Conservation (phyloP, 2,888 invertebrate species). For the Julus scanicus region DNA sequence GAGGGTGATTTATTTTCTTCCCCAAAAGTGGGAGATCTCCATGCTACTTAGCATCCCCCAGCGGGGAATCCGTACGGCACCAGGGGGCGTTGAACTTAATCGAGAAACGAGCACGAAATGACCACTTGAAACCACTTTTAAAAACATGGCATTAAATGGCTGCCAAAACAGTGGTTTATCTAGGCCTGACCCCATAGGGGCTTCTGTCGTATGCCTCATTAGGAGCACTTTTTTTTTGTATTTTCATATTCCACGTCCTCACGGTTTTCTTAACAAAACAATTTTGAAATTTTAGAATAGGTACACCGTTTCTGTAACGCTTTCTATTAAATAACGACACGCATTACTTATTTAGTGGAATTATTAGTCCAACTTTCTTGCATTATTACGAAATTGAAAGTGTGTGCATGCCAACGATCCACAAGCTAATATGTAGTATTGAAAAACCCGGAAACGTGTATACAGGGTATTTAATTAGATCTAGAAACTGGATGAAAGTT, state of each 20-base stretch:
- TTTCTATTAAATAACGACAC: background rate
- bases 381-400: background rate
- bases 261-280: background rate
- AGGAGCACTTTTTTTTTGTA: background rate
- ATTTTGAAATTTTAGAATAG: background rate
- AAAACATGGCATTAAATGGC: background rate
- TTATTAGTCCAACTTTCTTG: too few relatives aligned
- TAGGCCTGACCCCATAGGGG: background rate
- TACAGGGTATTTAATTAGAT: too few relatives aligned
- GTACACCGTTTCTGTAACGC: background rate
- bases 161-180: slow-evolving; percentile 11
- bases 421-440: background rate
- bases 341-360: too few relatives aligned
- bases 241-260: background rate
- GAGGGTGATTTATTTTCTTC: background rate
- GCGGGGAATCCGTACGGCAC: slow-evolving; percentile 42
- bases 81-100: slow-evolving; percentile 51
- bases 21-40: background rate
- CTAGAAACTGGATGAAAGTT: too few relatives aligned
- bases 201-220: background rate
- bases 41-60: slow-evolving; percentile 41
- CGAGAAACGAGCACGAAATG: background rate
- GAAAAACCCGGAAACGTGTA: background rate
- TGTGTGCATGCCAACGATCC: background rate
- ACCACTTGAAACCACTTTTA: background rate